Conservation (phyloP, 2,888 invertebrate species). For the Formica aserva region DNA sequence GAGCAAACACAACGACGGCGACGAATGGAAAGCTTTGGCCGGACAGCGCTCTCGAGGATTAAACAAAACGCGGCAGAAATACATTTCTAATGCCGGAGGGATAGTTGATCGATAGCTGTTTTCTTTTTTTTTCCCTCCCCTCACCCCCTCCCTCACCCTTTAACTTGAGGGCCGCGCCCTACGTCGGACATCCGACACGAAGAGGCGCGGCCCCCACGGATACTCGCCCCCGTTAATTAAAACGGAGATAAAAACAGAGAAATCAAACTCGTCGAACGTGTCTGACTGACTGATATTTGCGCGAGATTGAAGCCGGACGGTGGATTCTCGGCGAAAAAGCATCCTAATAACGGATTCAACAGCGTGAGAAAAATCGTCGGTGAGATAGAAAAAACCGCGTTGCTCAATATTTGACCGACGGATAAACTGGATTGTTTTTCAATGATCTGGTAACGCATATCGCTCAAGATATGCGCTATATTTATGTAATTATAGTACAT, state of each 20-base stretch:
- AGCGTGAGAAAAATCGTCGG: not conserved
- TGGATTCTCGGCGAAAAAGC: not conserved
- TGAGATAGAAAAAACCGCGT: not conserved
- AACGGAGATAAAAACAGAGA: conserved; percentile 32
- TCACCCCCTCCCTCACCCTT: not conserved
- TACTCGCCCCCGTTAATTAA: conserved; percentile 45
- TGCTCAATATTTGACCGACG: not conserved
- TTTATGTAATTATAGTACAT: conserved; percentile 1
- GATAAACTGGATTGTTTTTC: conserved; percentile 23
- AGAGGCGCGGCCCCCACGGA: conserved; percentile 34
- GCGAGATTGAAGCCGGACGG: not conserved
- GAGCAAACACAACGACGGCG: conserved; percentile 16
- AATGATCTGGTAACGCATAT: not conserved
- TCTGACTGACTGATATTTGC: conserved; percentile 27
- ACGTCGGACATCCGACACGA: conserved; percentile 12
- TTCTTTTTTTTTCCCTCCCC: not conserved
- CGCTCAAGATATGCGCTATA: not conserved
- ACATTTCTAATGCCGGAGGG: conserved; percentile 42
- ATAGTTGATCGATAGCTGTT: conserved; percentile 44
- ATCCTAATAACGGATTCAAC: conserved; percentile 22
- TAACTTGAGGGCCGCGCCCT: conserved; percentile 12
- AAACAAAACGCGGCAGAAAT: conserved; percentile 47
- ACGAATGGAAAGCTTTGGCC: conserved; percentile 16
- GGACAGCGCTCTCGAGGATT: conserved; percentile 33
- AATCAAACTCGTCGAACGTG: conserved; percentile 15